Conservation (phyloP, 2,113 vertebrate species). For the Cyprinodon brontotheroides region DNA sequence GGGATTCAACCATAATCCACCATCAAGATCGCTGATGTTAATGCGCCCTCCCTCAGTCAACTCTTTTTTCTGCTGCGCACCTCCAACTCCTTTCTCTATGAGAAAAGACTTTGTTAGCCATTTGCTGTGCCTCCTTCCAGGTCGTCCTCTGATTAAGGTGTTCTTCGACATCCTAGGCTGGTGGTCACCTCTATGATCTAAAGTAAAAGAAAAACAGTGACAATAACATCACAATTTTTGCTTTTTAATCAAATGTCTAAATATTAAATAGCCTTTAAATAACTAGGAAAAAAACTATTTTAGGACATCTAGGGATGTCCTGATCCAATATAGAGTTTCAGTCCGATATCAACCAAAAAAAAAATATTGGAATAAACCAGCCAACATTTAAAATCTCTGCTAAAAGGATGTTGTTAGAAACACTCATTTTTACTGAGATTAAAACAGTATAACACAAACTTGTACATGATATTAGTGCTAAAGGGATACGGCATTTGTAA, state of each 20-base stretch:
- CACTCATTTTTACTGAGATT: neutral
- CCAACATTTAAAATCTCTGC: too few relatives aligned
- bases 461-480: too few relatives aligned
- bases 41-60: constrained; percentile 67
- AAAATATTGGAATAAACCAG: too few relatives aligned
- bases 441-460: neutral
- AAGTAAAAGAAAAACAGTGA: constrained; percentile 38
- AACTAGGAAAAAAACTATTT: neutral
- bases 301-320: neutral
- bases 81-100: constrained; percentile 68
- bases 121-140: constrained; percentile 71
- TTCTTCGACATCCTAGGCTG: constrained; percentile 59
- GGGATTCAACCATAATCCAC: constrained; percentile 73
- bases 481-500: too few relatives aligned
- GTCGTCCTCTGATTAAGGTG: constrained; percentile 77
- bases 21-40: constrained; percentile 61
- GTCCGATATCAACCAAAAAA: too few relatives aligned
- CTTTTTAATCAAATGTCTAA: neutral
- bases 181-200: constrained; percentile 67
- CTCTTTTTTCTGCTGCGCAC: constrained; percentile 76
- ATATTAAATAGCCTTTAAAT: neutral
- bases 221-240: neutral
- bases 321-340: neutral
- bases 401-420: too few relatives aligned
- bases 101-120: constrained; percentile 70